Evolutionary conservation across 2,113 vertebrate species (phyloP), one percentile per base, ranked within the genome.

Genomic region (Arothron firmamentum): DNA sequence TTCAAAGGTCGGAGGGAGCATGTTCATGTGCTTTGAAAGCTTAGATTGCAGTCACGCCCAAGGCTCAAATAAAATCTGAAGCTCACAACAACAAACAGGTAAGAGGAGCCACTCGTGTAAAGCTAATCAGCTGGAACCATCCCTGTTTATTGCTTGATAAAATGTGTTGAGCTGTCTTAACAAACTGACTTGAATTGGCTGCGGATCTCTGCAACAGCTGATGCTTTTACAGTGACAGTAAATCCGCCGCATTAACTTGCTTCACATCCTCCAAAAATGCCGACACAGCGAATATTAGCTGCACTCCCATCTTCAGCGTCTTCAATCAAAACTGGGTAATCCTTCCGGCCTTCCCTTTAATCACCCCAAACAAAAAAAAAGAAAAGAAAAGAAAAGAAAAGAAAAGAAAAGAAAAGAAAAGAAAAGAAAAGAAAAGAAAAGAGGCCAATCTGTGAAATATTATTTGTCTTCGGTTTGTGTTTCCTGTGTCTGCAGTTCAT

Each of bases 361-460:
- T 66, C 62, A 13, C 63, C 46, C 12, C 4, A 17, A 8, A 9
- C 16, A 61, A 58, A 48, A 38, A 46, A 60, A 11, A 13, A n/a
- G n/a, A n/a, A n/a, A n/a, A n/a, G n/a, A 58, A 48, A 38, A 46
- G 57, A 11, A 13, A n/a, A n/a, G n/a, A n/a, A n/a, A n/a, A n/a
- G n/a, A 58, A 48, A 38, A 46, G 57, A 11, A 13, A n/a, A n/a
- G n/a, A n/a, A n/a, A n/a, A n/a, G n/a, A 58, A 48, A 38, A 46
- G 57, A 11, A 13, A n/a, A n/a, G n/a, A n/a, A n/a, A n/a, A n/a
- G n/a, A 14, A 16, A 3, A 20, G 23, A 77, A 34, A 80, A 77
- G 78, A 78, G 67, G 71, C 61, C 73, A 85, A 87, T 75, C 81
- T 85, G 83, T 76, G 79, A 74, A 67, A 75, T 85, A 65, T 82